A percentile compares a stretch with the other conserved stretches of the same genome.
Conservation (phyloP, 2,113 vertebrate species). For the Dunckerocampus dactyliophorus region DNA sequence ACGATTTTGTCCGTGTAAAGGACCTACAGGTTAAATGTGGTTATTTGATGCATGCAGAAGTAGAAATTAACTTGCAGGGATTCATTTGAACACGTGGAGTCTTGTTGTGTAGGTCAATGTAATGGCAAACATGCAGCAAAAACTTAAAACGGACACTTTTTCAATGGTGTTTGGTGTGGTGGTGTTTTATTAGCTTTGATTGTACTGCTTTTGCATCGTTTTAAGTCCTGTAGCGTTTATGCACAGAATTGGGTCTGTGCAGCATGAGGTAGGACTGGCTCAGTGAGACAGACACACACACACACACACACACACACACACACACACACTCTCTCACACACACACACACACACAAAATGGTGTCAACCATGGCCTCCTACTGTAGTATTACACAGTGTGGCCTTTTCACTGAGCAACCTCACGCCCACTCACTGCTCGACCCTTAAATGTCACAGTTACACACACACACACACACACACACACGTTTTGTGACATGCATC, state of each 20-base stretch:
- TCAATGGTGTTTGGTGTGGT: neutral
- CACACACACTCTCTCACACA: slow-evolving; percentile 13
- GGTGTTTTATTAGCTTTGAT: neutral
- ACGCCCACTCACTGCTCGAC: slow-evolving; percentile 43
- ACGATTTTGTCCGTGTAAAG: no score
- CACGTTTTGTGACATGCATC: neutral
- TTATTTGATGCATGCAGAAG: neutral
- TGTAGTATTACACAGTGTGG: slow-evolving; percentile 49
- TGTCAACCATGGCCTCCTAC: slow-evolving; percentile 47
- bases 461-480: slow-evolving; percentile 15
- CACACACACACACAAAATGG: slow-evolving; percentile 21
- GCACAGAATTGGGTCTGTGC: no score
- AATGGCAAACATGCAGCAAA: neutral
- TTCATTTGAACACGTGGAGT: neutral
- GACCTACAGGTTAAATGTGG: no score
- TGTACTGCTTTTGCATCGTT: neutral
- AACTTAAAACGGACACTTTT: neutral
- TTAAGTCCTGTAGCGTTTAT: neutral
- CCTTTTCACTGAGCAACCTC: slow-evolving; percentile 49
- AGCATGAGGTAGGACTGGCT: neutral
- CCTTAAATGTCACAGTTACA: slow-evolving; percentile 53
- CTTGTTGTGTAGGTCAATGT: neutral
- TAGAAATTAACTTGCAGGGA: neutral
- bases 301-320: slow-evolving; percentile 12
- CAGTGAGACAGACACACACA: slow-evolving; percentile 5